Conservation (phyloP, 2,113 vertebrate genomes). For the Rhagologus leucostigma region DNA sequence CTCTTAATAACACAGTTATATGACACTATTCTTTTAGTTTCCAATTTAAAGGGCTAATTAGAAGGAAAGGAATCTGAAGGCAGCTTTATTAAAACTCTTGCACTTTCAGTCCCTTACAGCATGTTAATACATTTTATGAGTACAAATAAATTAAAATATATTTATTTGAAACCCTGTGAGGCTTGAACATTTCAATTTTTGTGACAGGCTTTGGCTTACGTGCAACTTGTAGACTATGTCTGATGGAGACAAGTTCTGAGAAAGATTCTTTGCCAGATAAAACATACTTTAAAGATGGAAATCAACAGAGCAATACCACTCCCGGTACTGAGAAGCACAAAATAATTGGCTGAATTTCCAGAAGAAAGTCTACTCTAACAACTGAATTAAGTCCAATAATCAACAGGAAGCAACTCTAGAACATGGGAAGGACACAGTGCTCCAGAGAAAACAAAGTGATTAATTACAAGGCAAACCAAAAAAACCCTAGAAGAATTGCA, state of each 20-base stretch:
- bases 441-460: not conserved
- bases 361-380: not conserved
- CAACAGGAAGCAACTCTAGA: not conserved
- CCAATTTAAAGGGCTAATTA: not conserved
- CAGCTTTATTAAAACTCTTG: not conserved
- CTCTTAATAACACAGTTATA: not conserved
- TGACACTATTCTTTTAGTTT: not conserved
- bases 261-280: slow-evolving; percentile 18
- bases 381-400: not conserved
- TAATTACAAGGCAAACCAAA: not conserved
- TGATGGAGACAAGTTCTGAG: not conserved
- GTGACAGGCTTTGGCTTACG: not conserved
- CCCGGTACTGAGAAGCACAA: not conserved
- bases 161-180: not conserved
- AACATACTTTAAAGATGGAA: not conserved
- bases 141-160: not conserved
- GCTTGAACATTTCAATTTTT: not conserved
- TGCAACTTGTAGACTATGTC: not conserved
- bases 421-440: not conserved
- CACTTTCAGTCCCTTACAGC: not conserved
- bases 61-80: not conserved
- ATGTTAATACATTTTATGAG: not conserved
- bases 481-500: not conserved
- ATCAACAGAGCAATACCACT: not conserved
- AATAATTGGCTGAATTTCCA: not conserved